Evolutionary conservation across 2,797 vertebrate genomes (phyloP).

Genomic region (Coregonus sp.): DNA sequence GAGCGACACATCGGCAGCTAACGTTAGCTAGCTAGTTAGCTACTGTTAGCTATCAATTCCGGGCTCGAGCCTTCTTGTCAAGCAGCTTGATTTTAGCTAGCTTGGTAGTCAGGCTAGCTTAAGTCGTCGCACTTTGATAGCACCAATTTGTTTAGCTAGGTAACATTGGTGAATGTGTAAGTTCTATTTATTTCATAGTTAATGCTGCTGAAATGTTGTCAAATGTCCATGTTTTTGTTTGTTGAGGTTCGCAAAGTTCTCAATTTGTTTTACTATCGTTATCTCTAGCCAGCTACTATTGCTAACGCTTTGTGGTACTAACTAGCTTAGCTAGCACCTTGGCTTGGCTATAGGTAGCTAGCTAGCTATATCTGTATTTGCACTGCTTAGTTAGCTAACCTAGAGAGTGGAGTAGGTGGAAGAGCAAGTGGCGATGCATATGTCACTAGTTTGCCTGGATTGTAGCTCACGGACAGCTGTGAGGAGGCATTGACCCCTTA

Average conservation of each 20-base stretch:
- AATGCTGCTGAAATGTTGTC: not conserved
- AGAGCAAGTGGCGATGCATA: not conserved
- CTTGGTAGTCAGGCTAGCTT: not conserved
- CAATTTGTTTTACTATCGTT: not conserved
- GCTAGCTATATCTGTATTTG: not conserved
- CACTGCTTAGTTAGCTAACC: not conserved
- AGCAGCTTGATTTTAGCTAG: not conserved
- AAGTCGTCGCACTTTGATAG: not conserved
- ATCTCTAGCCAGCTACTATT: not conserved
- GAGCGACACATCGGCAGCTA: slow-evolving; percentile 66
- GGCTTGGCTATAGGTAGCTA: not conserved
- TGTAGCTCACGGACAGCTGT: not conserved
- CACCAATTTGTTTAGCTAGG: not conserved
- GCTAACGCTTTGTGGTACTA: not conserved
- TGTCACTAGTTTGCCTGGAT: slow-evolving; percentile 4
- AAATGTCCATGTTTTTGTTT: not conserved
- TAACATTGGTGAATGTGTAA: not conserved
- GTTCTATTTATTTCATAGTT: not conserved
- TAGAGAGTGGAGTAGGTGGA: not conserved
- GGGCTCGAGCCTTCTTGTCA: not conserved
- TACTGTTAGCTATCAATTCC: slow-evolving; percentile 35
- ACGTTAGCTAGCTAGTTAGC: slow-evolving; percentile 44
- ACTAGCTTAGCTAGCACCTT: not conserved
- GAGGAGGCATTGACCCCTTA: not conserved
- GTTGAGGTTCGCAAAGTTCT: not conserved